phyloP scores from a whole-genome alignment of 2,113 vertebrate genomes.

The Zapus hudsonius region DNA sequence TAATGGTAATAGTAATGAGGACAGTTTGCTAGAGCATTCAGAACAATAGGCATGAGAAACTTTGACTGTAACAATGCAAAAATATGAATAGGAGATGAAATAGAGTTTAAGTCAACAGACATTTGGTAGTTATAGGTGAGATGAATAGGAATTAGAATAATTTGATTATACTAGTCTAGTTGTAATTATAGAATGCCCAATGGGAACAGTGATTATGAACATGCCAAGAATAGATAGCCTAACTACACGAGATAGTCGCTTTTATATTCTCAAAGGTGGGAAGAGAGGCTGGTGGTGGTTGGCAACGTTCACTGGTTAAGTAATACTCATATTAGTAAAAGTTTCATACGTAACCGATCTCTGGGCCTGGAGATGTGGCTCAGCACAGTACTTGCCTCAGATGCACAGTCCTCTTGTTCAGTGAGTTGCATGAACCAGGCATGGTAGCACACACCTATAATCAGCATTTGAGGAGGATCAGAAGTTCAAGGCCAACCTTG shows the following conservation, averaged over 20 bases:
- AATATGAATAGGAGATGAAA: slow-evolving; percentile 3
- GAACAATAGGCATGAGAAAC: slow-evolving; percentile 27
- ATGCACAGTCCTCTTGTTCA: no score
- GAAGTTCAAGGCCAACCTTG: background rate
- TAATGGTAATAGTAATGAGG: background rate
- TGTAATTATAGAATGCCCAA: background rate
- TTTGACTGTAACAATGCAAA: background rate
- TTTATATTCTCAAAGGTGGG: slow-evolving; percentile 2
- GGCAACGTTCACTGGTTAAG: slow-evolving; percentile 38
- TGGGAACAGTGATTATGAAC: background rate
- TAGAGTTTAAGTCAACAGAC: background rate
- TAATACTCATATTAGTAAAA: slow-evolving; percentile 1
- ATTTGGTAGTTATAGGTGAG: slow-evolving; percentile 10
- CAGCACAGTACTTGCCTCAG: no score
- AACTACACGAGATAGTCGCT: background rate
- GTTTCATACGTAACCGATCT: background rate
- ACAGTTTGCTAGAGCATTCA: slow-evolving; percentile 2
- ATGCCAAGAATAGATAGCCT: slow-evolving; percentile 4
- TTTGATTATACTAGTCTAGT: background rate
- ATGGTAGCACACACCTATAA: background rate
- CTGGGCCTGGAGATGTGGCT: background rate
- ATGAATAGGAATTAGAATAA: slow-evolving; percentile 10
- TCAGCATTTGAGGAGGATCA: background rate
- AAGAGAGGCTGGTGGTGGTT: slow-evolving; percentile 18
- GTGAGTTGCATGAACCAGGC: background rate